Percentiles rank a stretch among this genome's conserved stretches.
These are phyloP conservation scores for Eutrigla gurnardus DNA, from an alignment of 2,797 vertebrate genomes.

Conservation along the genomic window DNA sequence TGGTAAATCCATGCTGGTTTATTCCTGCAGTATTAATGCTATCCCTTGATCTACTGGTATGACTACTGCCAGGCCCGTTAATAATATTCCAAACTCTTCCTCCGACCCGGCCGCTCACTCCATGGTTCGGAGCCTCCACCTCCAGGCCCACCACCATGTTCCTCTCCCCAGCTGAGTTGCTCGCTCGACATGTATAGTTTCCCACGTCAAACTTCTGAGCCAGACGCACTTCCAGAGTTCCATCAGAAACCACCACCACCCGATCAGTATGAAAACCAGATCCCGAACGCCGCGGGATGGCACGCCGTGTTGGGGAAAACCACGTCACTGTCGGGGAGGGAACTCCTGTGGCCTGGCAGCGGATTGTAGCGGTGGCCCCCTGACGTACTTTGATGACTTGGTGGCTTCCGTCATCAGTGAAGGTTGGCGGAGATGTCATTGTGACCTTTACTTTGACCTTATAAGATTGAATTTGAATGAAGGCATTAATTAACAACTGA, in stretches of 20 bases:
- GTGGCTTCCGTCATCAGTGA: constrained; percentile 76
- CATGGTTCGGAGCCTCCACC: constrained; percentile 78
- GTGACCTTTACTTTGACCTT: constrained; percentile 90
- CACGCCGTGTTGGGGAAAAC: constrained; percentile 86
- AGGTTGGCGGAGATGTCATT: constrained; percentile 83
- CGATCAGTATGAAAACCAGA: constrained; percentile 74
- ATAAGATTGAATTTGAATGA: constrained; percentile 24
- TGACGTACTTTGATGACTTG: constrained; percentile 82
- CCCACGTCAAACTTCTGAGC: constrained; percentile 88
- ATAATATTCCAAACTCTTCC: constrained; percentile 38
- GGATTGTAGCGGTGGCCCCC: constrained; percentile 81
- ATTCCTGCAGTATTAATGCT: constrained; percentile 32
- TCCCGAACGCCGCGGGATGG: constrained; percentile 77
- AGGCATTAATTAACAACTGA: neutral
- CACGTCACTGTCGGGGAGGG: constrained; percentile 87
- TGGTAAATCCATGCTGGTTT: constrained; percentile 33
- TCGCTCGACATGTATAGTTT: constrained; percentile 91
- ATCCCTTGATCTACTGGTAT: constrained; percentile 23
- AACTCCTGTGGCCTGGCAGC: constrained; percentile 86
- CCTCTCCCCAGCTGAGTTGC: constrained; percentile 86
- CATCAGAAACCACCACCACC: constrained; percentile 79
- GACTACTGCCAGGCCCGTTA: constrained; percentile 11
- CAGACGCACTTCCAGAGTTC: constrained; percentile 87
- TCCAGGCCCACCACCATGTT: constrained; percentile 84
- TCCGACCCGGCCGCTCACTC: constrained; percentile 68